Evolutionary conservation across 2,797 vertebrate species (phyloP), one percentile per base, ranked within the genome.

Genomic region (Catharus ustulatus): DNA sequence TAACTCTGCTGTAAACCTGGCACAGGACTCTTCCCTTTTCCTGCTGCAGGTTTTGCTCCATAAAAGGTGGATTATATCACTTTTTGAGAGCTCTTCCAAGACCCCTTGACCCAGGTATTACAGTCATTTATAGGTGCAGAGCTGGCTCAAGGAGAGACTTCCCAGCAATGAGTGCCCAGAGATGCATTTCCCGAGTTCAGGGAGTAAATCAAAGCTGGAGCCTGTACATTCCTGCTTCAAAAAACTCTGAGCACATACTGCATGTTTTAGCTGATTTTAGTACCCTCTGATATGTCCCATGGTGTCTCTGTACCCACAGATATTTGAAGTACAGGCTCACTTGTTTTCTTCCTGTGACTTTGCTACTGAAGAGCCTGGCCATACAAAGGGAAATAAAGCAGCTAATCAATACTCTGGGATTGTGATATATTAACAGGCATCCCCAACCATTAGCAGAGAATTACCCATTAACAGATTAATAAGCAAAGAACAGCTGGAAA

Each of bases 391-490:
- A 93, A 91, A 79, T 49, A 81, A 84, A 93, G 6, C 40, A 90
- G 67, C 55, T 71, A 80, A 92, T 93, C 90, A 95, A 93, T 96
- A 91, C 89, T 13, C 42, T 49, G 27, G 30, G 64, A 80, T n/a
- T 34, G 30, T 78, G 75, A 92, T 90, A 17, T 34, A 94, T 94
- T 91, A 71, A 64, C 67, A 84, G 87, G 58, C 76, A 79, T 54
- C 63, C 69, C 57, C 27, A 46, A 17, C 51, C 77, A 68, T 90
- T 90, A 94, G 57, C 80, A 45, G 17, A 87, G 57, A 86, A 82
- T 58, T 79, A 51, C 23, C 52, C 40, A 38, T 77, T 77, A 80
- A 64, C 58, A 74, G 49, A 94, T 93, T 94, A 94, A 87, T 88
- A 94, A 90, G 43, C 68, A 62, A 90, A 63, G 68, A 90, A 76